Evolutionary conservation across 2,888 invertebrate species (phyloP), one percentile per base, ranked within the genome.

Genomic region (Polydrusus cervinus): DNA sequence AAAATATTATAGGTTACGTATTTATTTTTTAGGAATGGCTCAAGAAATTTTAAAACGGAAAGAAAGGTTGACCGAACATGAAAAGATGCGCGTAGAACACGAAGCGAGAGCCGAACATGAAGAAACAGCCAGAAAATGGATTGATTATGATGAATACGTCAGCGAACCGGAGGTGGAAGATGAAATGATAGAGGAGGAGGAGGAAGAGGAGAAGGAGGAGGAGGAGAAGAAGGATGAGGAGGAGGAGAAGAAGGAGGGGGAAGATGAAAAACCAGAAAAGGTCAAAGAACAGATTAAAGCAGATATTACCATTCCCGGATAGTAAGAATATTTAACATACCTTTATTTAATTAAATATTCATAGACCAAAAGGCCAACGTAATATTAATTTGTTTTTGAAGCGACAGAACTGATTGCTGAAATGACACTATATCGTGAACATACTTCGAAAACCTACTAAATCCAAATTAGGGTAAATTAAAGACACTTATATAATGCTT

Each of bases 201-300:
- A 20, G 13, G 61, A 75, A 64, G 78, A 71, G n/a, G n/a, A n/a
- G n/a, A n/a, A n/a, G 25, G 75, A 71, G n/a, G 69, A 3, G 49
- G 57, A 69, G 64, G 75, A 55, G 67, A 65, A 49, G 73, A 30
- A 49, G 61, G 66, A 34, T 20, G 49, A 68, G 40, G 60, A 70
- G 68, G 62, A 51, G 61, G 45, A 20, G 13, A n/a, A n/a, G n/a
- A n/a, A n/a, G 38, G 74, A 71, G 13, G 68, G 3, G 49, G 55
- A 69, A 65, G 75, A 55, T 69, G 67, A 49, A 74, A 30, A 53
- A 62, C 65, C 30, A 30, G 61, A 75, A 64, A 77, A 71, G 51
- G 78, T 75, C 65, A 79, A 78, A 71, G 78, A 81, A 20, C 74
- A 77, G 55, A 74, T 68, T 18, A 75, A 76, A 51, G 69, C 47